Conservation (phyloP, 2,797 vertebrate genomes). For the Poeciliopsis paucimaculata region DNA sequence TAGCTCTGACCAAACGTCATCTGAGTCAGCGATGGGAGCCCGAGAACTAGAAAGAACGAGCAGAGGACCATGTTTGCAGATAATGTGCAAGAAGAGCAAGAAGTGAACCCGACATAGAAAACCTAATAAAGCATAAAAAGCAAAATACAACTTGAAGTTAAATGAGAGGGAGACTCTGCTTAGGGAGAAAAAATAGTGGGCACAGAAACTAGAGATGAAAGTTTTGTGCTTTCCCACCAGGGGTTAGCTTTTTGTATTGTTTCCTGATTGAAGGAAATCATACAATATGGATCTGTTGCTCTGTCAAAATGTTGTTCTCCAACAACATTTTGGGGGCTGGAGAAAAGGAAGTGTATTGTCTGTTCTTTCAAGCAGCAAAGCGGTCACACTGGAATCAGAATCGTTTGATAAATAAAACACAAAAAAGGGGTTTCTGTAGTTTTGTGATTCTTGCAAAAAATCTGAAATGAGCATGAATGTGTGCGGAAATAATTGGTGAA, state of each 20-base stretch:
- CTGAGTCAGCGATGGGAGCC: conserved; percentile 24
- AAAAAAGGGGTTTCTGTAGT: conserved; percentile 22
- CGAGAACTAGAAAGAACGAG: conserved; percentile 22
- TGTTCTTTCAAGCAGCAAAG: conserved; percentile 48
- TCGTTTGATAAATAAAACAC: conserved; percentile 36
- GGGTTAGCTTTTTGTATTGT: conserved; percentile 40
- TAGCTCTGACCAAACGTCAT: conserved; percentile 70
- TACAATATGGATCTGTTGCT: conserved; percentile 49
- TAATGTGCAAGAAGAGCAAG: conserved; percentile 19
- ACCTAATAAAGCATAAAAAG: conserved; percentile 25
- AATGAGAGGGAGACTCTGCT: conserved; percentile 18
- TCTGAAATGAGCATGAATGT: background rate
- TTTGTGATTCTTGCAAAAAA: background rate
- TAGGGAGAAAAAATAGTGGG: conserved; percentile 35
- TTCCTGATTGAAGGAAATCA: conserved; percentile 63
- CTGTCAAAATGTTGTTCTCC: conserved; percentile 48
- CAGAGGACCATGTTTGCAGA: background rate
- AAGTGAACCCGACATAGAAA: conserved; percentile 14
- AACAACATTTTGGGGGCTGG: conserved; percentile 38
- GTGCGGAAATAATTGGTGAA: background rate
- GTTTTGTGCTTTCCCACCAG: conserved; percentile 48
- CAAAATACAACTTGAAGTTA: conserved; percentile 18
- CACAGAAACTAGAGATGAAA: conserved; percentile 38
- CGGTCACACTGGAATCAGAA: conserved; percentile 40
- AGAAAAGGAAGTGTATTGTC: conserved; percentile 34